phyloP scores from a whole-genome alignment of 2,113 vertebrate genomes.

The Microtus richardsoni region DNA sequence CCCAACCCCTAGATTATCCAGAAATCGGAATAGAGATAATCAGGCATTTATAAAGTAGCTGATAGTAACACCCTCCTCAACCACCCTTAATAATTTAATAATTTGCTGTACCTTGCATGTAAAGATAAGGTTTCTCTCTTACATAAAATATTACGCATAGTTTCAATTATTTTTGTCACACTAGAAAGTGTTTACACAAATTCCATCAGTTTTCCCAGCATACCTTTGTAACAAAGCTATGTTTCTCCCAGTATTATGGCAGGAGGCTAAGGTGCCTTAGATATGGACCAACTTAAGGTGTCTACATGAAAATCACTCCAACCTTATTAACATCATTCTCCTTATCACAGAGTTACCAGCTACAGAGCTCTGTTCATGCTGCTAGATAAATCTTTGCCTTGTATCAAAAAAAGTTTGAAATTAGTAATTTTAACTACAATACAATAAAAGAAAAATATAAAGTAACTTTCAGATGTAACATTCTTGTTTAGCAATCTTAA shows the following conservation, averaged over 20 bases:
- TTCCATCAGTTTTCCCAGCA: slow-evolving; percentile 39
- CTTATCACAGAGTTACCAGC: not conserved
- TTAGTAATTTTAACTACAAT: slow-evolving; percentile 37
- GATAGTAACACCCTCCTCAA: not conserved
- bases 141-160: not conserved
- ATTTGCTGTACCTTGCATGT: not conserved
- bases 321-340: slow-evolving; percentile 30
- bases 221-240: slow-evolving; percentile 12
- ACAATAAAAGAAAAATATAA: slow-evolving; percentile 45
- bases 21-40: slow-evolving; percentile 34
- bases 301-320: slow-evolving; percentile 19
- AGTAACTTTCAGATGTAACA: slow-evolving; percentile 45
- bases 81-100: slow-evolving; percentile 7
- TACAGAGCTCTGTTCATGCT: not conserved
- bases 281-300: not conserved
- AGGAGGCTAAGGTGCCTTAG: not conserved
- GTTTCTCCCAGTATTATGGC: not conserved
- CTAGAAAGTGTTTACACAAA: slow-evolving; percentile 26
- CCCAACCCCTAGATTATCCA: not conserved
- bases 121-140: slow-evolving; percentile 9
- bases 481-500: slow-evolving; percentile 22
- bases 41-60: not conserved
- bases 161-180: slow-evolving; percentile 55
- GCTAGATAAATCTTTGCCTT: slow-evolving; percentile 37
- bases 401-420: slow-evolving; percentile 26